Percentiles rank a stretch among this genome's conserved stretches.
Conservation (phyloP, 2,797 vertebrate species). For the Neosalanx taihuensis region DNA sequence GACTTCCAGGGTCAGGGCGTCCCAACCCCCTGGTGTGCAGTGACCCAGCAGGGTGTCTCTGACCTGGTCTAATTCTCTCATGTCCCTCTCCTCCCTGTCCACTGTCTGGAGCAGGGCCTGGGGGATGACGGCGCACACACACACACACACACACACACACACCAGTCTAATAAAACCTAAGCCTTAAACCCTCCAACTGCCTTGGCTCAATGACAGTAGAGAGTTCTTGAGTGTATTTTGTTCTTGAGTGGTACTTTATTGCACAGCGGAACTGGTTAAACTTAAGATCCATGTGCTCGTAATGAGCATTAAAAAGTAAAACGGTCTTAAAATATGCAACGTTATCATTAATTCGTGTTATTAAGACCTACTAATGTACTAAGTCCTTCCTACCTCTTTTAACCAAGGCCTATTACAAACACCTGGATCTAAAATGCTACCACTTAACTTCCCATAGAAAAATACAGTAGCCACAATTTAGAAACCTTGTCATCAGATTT, state of each 20-base stretch:
- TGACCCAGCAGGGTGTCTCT: conserved; percentile 67
- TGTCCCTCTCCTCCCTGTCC: conserved; percentile 68
- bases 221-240: not conserved
- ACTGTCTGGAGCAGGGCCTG: conserved; percentile 77
- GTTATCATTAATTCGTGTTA: too few species aligned
- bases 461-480: not conserved
- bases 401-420: not conserved
- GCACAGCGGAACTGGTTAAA: not conserved
- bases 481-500: too few species aligned
- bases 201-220: not conserved
- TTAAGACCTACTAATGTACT: too few species aligned
- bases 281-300: not conserved
- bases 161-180: not conserved
- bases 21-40: conserved; percentile 67
- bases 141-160: not conserved
- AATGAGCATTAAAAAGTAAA: not conserved
- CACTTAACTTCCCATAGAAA: not conserved
- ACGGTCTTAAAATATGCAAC: too few species aligned
- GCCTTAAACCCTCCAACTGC: not conserved
- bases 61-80: conserved; percentile 68
- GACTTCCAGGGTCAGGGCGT: conserved; percentile 64
- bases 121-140: not conserved
- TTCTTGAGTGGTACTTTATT: not conserved
- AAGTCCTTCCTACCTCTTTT: too few species aligned
- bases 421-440: not conserved